Evolutionary conservation across 2,797 vertebrate genomes (phyloP).

Genomic region (Peromyscus melanophrys): DNA sequence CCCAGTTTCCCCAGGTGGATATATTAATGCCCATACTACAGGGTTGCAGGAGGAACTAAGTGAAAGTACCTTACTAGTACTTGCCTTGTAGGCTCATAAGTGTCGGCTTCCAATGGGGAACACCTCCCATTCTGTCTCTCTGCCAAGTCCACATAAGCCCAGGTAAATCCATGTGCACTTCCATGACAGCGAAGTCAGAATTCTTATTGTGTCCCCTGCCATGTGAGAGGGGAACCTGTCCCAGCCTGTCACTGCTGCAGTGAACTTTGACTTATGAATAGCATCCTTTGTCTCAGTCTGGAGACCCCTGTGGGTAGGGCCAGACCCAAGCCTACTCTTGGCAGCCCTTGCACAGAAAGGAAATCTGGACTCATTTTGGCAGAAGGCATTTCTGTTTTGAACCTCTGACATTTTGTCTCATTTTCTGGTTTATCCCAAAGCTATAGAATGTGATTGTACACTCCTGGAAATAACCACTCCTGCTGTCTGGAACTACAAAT

Average conservation of each 20-base stretch:
- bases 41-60: not conserved
- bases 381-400: conserved; percentile 61
- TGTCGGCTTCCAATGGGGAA: not conserved
- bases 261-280: conserved; percentile 17
- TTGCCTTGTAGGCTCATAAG: not conserved
- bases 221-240: not conserved
- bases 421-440: conserved; percentile 29
- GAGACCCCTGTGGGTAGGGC: not conserved
- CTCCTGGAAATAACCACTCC: not conserved
- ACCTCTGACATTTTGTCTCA: conserved; percentile 21
- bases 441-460: conserved; percentile 17
- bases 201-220: not conserved
- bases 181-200: not conserved
- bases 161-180: not conserved
- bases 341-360: not conserved
- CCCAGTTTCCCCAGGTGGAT: not conserved
- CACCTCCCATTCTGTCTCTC: not conserved
- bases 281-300: conserved; percentile 35
- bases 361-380: conserved; percentile 39
- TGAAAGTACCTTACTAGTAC: not conserved
- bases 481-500: not conserved
- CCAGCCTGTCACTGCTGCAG: not conserved
- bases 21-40: not conserved
- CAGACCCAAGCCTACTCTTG: not conserved
- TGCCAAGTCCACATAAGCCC: not conserved